phyloP scores from a whole-genome alignment of 1,140 invertebrate genomes.

The Thaumatotibia leucotreta region DNA sequence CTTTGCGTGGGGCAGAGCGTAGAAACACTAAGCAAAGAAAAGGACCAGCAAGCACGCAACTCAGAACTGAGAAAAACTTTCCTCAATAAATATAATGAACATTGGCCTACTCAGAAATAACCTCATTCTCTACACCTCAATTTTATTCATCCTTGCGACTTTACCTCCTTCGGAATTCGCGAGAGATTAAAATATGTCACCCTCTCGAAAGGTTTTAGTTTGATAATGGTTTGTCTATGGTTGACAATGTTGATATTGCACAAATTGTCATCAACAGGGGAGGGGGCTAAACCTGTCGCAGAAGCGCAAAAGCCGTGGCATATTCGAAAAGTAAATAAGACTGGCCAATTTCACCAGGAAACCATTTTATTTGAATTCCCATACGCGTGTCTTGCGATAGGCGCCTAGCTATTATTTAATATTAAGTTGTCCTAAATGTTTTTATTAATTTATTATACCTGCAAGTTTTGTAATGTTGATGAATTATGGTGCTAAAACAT shows the following conservation, averaged over 20 bases:
- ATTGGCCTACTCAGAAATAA: conserved; percentile 66
- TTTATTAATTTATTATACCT: conserved; percentile 1
- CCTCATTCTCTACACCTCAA: not conserved
- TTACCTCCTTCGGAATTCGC: not conserved
- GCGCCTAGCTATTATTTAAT: conserved; percentile 1
- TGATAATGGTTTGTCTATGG: not conserved
- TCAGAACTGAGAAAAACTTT: conserved; percentile 68
- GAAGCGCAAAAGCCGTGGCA: not conserved
- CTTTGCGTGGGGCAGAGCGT: conserved; percentile 68
- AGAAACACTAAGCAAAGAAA: conserved; percentile 68
- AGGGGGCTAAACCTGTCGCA: not conserved
- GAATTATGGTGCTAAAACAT: not conserved
- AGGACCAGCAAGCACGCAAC: conserved; percentile 67
- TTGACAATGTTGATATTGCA: not conserved
- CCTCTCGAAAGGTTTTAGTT: not conserved
- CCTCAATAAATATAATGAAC: conserved; percentile 67
- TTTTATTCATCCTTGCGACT: not conserved
- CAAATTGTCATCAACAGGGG: not conserved
- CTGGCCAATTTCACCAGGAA: not conserved
- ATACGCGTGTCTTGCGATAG: not conserved
- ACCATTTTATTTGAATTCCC: not conserved
- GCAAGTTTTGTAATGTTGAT: conserved; percentile 4
- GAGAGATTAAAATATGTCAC: not conserved
- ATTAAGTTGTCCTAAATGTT: conserved; percentile 10
- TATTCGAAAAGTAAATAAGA: not conserved